These are phyloP conservation scores for Spongilla lacustris DNA, from an alignment of 37 sponge, comb jelly and placozoan species.

Conservation along the genomic window DNA sequence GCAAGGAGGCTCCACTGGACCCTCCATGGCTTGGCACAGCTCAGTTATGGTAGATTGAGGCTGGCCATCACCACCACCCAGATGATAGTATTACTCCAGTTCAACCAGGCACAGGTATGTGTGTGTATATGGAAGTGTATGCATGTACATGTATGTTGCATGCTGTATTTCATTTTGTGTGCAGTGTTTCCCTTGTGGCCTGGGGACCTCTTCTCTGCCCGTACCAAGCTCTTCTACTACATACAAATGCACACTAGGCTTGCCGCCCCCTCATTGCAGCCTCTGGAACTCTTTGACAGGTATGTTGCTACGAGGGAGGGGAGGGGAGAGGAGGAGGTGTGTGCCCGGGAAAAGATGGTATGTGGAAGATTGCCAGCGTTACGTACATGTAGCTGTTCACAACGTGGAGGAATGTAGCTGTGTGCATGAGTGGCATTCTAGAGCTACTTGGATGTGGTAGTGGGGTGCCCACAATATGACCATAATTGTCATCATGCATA, in stretches of 20 bases:
- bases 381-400: no score
- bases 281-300: constrained; percentile 80
- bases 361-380: no score
- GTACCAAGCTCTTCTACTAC: constrained; percentile 50
- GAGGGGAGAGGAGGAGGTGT: no score
- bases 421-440: no score
- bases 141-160: neutral
- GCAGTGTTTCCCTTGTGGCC: no score
- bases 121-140: neutral
- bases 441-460: no score
- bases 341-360: no score
- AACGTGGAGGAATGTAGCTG: no score
- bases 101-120: constrained; percentile 56
- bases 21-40: constrained; percentile 59
- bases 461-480: no score
- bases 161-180: no score
- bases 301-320: no score
- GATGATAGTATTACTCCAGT: constrained; percentile 71
- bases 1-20: constrained; percentile 66
- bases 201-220: constrained; percentile 44
- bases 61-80: constrained; percentile 66
- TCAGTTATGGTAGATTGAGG: constrained; percentile 28
- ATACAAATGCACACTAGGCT: constrained; percentile 57
- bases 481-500: no score
- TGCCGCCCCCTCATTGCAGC: constrained; percentile 5